A percentile compares a stretch with the other conserved stretches of the same genome.
phyloP scores from a whole-genome alignment of 2,113 vertebrate species.

The Anguilla japonica region DNA sequence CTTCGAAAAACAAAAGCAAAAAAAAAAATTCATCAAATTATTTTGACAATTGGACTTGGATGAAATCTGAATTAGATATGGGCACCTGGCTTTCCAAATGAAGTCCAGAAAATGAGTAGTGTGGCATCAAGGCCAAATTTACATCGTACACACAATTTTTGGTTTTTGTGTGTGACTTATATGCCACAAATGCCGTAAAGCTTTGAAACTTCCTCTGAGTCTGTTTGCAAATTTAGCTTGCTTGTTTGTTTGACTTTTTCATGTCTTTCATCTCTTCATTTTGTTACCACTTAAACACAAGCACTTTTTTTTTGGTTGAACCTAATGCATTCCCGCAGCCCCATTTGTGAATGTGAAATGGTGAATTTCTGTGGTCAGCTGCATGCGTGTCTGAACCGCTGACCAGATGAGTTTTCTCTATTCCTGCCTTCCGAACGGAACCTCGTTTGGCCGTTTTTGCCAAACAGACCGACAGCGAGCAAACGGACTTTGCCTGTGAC shows the following conservation, averaged over 20 bases:
- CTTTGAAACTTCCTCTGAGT: slow-evolving; percentile 68
- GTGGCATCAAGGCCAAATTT: slow-evolving; percentile 51
- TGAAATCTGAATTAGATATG: slow-evolving; percentile 21
- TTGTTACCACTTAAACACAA: slow-evolving; percentile 13
- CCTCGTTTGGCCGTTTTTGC: slow-evolving; percentile 52
- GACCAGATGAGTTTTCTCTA: slow-evolving; percentile 71
- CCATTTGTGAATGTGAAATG: slow-evolving; percentile 19
- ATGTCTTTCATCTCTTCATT: slow-evolving; percentile 23
- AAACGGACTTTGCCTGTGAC: slow-evolving; percentile 63
- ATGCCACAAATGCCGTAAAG: slow-evolving; percentile 54
- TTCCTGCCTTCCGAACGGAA: slow-evolving; percentile 71
- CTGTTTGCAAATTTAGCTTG: slow-evolving; percentile 66
- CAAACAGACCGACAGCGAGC: slow-evolving; percentile 82
- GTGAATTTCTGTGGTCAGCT: slow-evolving; percentile 1
- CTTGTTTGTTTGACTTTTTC: slow-evolving; percentile 48
- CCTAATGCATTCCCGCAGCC: slow-evolving; percentile 16
- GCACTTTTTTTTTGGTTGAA: slow-evolving; percentile 12
- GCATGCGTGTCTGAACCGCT: slow-evolving; percentile 41
- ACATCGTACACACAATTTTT: slow-evolving; percentile 15
- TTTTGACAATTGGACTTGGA: slow-evolving; percentile 19
- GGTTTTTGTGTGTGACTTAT: slow-evolving; percentile 35
- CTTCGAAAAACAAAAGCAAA: not conserved
- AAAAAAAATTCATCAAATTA: not conserved
- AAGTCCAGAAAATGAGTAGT: slow-evolving; percentile 30
- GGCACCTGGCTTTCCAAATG: slow-evolving; percentile 52